These are phyloP conservation scores for Gari tellinella DNA, from an alignment of 2,888 invertebrate genomes.

Conservation along the genomic window DNA sequence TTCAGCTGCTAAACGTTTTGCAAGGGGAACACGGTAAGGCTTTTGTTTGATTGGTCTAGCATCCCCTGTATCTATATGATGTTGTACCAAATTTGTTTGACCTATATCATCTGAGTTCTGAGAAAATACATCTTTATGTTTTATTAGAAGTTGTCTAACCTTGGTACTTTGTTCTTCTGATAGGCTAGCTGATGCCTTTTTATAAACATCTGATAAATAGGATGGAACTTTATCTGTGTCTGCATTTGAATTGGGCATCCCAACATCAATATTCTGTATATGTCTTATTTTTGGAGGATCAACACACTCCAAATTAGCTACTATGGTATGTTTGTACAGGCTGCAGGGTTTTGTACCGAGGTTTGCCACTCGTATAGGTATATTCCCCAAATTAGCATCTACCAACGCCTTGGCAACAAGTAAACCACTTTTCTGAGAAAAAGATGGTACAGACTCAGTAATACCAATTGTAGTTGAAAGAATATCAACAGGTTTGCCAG, in stretches of 20 bases:
- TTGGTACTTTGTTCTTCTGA: background rate
- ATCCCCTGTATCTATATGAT: conserved; percentile 34
- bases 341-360: conserved; percentile 4
- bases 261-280: background rate
- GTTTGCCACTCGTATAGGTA: conserved; percentile 31
- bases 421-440: conserved; percentile 13
- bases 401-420: conserved; percentile 24
- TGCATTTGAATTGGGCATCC: background rate
- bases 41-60: conserved; percentile 24
- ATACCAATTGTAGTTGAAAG: background rate
- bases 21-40: too few species aligned
- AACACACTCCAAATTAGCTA: conserved; percentile 11
- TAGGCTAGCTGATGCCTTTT: background rate
- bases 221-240: background rate
- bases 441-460: conserved; percentile 9
- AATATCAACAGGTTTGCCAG: conserved; percentile 4
- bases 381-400: conserved; percentile 1
- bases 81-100: conserved; percentile 20
- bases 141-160: conserved; percentile 7
- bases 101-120: conserved; percentile 27
- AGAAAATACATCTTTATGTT: conserved; percentile 31
- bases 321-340: conserved; percentile 22
- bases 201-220: background rate
- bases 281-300: background rate
- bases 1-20: too few species aligned